phyloP scores from a whole-genome alignment of 1,140 invertebrate genomes.

The Lanistes nyassanus region DNA sequence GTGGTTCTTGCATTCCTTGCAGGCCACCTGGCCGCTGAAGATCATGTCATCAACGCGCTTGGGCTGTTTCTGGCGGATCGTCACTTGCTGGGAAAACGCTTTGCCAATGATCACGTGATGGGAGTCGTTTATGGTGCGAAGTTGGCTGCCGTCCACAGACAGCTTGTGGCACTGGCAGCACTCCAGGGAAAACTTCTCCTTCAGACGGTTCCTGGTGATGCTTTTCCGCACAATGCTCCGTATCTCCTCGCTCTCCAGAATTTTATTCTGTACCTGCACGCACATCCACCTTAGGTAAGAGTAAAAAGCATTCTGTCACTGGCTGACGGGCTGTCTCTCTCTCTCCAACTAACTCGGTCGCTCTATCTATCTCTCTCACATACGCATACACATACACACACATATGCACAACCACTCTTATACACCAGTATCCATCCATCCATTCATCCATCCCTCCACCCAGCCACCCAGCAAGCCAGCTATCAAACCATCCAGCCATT shows the following conservation, averaged over 20 bases:
- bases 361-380: not conserved
- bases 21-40: constrained; percentile 7
- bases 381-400: not conserved
- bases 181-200: not conserved
- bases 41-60: constrained; percentile 14
- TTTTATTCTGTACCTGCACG: no score
- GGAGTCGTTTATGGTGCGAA: constrained; percentile 1
- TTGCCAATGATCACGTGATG: constrained; percentile 16
- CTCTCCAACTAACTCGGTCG: not conserved
- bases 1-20: constrained; percentile 16
- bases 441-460: no score
- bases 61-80: not conserved
- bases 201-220: not conserved
- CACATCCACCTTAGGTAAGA: no score
- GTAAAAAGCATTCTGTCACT: not conserved
- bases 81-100: not conserved
- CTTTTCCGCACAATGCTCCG: not conserved
- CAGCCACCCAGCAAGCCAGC: no score
- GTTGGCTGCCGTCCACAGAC: not conserved
- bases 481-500: not conserved
- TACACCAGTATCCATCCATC: not conserved
- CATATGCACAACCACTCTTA: not conserved
- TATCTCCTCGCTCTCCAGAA: not conserved
- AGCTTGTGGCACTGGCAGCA: constrained; percentile 12
- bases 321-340: not conserved